Base-by-base conservation (phyloP, 2,113 vertebrate genomes). In the Pygoscelis antarcticus region DNA sequence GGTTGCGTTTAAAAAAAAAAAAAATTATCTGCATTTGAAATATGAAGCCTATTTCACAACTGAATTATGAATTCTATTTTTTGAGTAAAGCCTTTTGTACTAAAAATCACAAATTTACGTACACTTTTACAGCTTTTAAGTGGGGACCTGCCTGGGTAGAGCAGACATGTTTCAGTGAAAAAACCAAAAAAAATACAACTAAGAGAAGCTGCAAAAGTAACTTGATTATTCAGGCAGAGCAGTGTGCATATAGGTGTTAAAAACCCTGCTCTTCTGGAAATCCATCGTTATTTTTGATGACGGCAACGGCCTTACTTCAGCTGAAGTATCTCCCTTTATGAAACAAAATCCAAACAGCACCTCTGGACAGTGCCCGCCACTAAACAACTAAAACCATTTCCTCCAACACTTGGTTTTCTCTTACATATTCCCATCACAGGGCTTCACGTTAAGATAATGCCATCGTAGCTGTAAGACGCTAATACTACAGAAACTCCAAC, bases 11-110 rank as follows among this genome's bases (percentile, higher is more conserved):
- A 83, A 96, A 95, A 92, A 92, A 85, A 92, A 85, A 42, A 42
- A 22, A 57, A 65, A 22, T 9, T 58, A 86, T 42, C 93, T 95
- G 89, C 96, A 96, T 87, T 89, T 97, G 79, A 97, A 96, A 96
- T 89, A 78, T 7, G 92, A 96, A 91, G 44, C 91, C 77, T 72
- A 87, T 85, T 96, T 91, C 89, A 19, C 79, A 95, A 89, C 40
- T 79, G 83, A 90, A 94, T 91, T 82, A 95, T 22, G 12, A 82
- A 94, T 89, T 94, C 87, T 71, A 47, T 60, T 57, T 65, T 96
- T 95, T 64, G 83, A 81, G 89, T 69, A 93, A 94, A 93, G 54
- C 51, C 36, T 92, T 93, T 90, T 87, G 51, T 94, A 68, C 71
- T 72, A 34, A 93, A 86, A 89, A 12, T 74, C 77, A 72, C 57